Percentiles rank a stretch among this genome's conserved stretches.
Conservation (phyloP, 2,888 invertebrate species). For the Lasioglossum vierecki region DNA sequence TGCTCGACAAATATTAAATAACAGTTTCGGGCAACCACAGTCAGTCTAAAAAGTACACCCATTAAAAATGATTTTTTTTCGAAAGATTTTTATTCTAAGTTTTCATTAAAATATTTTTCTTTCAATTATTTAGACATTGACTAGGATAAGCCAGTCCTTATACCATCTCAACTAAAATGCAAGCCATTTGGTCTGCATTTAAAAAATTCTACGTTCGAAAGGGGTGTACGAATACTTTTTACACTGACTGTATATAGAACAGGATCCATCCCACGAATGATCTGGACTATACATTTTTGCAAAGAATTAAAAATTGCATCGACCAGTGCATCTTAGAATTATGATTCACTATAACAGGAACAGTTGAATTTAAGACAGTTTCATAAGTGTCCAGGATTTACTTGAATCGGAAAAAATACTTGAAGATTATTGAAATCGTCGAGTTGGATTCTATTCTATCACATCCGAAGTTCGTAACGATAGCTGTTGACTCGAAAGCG, state of each 20-base stretch:
- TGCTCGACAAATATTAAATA: slow-evolving; percentile 23
- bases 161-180: background rate
- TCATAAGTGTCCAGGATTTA: background rate
- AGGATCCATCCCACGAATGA: background rate
- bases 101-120: background rate
- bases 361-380: background rate
- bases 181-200: background rate
- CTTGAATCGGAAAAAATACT: background rate
- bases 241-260: background rate
- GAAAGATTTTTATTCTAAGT: background rate
- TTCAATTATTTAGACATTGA: background rate
- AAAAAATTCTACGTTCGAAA: background rate
- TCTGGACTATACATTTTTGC: background rate
- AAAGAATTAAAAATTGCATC: too few relatives aligned
- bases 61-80: too few relatives aligned
- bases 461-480: background rate
- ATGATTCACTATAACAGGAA: too few relatives aligned
- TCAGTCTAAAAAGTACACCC: background rate
- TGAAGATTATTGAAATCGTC: background rate
- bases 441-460: background rate
- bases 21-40: background rate
- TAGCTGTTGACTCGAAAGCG: slow-evolving; percentile 1
- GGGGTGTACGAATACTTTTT: background rate
- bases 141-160: background rate
- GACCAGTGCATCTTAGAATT: too few relatives aligned